These are phyloP conservation scores for Chrysolina americana DNA, from an alignment of 2,888 invertebrate species.

Conservation along the genomic window DNA sequence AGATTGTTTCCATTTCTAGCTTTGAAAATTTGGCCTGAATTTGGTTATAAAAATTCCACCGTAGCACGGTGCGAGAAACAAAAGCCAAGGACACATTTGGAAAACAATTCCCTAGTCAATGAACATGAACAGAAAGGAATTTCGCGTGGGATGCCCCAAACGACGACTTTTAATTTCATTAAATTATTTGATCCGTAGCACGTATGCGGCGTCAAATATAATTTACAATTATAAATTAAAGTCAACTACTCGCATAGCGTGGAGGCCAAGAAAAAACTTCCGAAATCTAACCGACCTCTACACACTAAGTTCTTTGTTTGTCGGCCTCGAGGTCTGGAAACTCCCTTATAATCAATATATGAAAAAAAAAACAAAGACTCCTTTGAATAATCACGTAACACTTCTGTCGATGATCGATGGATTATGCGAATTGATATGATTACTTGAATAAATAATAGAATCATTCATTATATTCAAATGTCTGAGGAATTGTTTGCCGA, in stretches of 20 bases:
- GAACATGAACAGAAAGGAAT: background rate
- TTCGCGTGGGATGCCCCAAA: background rate
- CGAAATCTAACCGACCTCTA: background rate
- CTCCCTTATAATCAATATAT: constrained; percentile 1
- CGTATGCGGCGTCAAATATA: background rate
- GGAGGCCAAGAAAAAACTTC: background rate
- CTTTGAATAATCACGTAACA: constrained; percentile 5
- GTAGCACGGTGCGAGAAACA: too few species aligned
- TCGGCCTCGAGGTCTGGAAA: background rate
- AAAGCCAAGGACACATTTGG: too few species aligned
- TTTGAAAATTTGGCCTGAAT: too few species aligned
- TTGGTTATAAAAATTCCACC: too few species aligned
- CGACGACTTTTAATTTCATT: background rate
- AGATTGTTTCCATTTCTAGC: too few species aligned
- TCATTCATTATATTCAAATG: background rate
- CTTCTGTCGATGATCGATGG: constrained; percentile 10
- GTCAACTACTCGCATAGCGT: background rate
- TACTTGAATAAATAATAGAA: constrained; percentile 10
- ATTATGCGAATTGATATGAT: constrained; percentile 13
- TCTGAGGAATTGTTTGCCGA: background rate
- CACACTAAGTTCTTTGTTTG: background rate
- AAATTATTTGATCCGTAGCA: background rate
- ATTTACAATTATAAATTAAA: constrained; percentile 13
- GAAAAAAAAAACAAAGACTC: constrained; percentile 1
- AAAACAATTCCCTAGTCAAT: too few species aligned